Evolutionary conservation across 2,113 vertebrate species (phyloP), one percentile per base, ranked within the genome.

Genomic region (Mastomys natalensis): DNA sequence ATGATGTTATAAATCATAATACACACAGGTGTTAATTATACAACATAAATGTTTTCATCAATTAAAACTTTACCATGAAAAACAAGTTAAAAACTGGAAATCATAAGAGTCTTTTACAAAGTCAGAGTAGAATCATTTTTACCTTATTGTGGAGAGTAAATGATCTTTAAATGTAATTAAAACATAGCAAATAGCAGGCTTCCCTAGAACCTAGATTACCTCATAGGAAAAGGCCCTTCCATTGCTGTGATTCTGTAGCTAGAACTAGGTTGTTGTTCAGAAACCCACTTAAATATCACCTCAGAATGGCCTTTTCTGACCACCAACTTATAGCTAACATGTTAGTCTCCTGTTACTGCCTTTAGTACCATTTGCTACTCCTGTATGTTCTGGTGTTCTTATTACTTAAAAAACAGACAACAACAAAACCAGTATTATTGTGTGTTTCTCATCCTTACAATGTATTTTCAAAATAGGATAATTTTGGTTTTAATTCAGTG

Each of bases 61-160:
- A 51, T 77, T 84, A 76, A 89, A 95, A 84, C 24, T 58, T 89
- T 82, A 24, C 10, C 60, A 51, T 51, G 48, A 93, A 84, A 80
- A 89, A 68, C 62, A 89, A 82, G 29, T 87, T 60, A 11, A 92
- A 53, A 91, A 40, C 34, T 58, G 40, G 15, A 43, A 73, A 12
- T 91, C 86, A 55, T 74, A 87, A 34, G 0, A 55, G 17, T 94
- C 12, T 78, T n/a, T 72, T 78, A 84, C 29, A 43, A 88, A 90
- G 17, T 78, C 60, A 13, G 91, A 96, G 60, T 77, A 73, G 45
- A 82, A 29, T 93, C 77, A 94, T 81, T 82, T 10, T 24, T 91
- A 17, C 53, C 40, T 89, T 64, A 29, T 43, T 87, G 21, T 74
- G 31, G 85, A 15, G 21, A 94, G 31, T 89, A 43, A 77, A 34